Evolutionary conservation across 2,888 invertebrate species (phyloP).

Genomic region (Caenorhabditis sp.): DNA sequence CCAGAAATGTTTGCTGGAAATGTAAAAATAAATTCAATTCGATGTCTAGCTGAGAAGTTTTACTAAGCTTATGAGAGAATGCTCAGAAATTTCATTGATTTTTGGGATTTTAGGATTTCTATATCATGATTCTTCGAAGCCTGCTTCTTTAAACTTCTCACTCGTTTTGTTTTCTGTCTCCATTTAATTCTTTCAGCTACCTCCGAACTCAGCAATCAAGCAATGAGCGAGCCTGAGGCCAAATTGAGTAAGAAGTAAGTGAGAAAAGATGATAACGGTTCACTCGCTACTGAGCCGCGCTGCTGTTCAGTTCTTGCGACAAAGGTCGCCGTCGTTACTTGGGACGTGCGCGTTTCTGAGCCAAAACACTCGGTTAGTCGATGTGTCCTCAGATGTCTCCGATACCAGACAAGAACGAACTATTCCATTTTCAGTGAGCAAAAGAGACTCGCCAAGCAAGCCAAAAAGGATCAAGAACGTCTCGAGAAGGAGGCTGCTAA

Average conservation of each 20-base stretch:
- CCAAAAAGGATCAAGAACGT: slow-evolving; percentile 95
- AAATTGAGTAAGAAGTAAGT: slow-evolving; percentile 69
- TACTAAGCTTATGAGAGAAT: too few species aligned
- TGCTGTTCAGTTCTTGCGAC: slow-evolving; percentile 36
- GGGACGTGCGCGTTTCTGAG: slow-evolving; percentile 43
- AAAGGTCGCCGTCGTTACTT: slow-evolving; percentile 9
- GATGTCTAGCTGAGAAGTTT: too few species aligned
- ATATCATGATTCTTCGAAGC: not conserved
- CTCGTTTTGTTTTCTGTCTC: not conserved
- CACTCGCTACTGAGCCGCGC: slow-evolving; percentile 43
- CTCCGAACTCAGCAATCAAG: slow-evolving; percentile 21
- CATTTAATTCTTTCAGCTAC: slow-evolving; percentile 26
- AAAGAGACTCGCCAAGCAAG: slow-evolving; percentile 93
- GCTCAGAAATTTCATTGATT: too few species aligned
- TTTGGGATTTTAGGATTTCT: too few species aligned
- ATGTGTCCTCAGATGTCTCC: slow-evolving; percentile 24
- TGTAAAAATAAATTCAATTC: not conserved
- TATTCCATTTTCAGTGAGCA: slow-evolving; percentile 88
- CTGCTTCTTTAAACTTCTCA: not conserved
- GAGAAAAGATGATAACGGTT: slow-evolving; percentile 39
- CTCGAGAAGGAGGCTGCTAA: slow-evolving; percentile 87
- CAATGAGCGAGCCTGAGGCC: slow-evolving; percentile 59
- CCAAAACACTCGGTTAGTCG: slow-evolving; percentile 58
- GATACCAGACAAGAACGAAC: not conserved
- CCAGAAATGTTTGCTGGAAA: not conserved